Percentiles rank a stretch among this genome's conserved stretches.
Evolutionary conservation across 2,113 vertebrate species (phyloP).

Genomic region (Pomatostomus ruficeps): DNA sequence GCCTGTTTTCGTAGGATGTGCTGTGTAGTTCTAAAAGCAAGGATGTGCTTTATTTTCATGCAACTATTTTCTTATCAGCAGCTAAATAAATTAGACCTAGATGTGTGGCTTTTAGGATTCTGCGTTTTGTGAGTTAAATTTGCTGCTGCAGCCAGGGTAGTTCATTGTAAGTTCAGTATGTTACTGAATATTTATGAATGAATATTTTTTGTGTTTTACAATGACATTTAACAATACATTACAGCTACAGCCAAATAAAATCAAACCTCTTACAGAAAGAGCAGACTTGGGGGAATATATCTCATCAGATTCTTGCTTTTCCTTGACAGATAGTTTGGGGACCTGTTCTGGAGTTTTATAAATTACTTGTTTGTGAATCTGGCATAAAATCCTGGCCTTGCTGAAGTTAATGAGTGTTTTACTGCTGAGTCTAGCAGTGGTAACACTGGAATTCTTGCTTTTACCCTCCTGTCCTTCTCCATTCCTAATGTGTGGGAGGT

Average conservation of each 20-base stretch:
- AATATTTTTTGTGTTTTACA: constrained; percentile 46
- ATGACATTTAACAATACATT: constrained; percentile 40
- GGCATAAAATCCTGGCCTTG: not conserved
- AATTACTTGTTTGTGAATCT: not conserved
- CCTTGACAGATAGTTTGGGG: constrained; percentile 22
- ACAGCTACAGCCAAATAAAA: constrained; percentile 51
- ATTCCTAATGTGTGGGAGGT: not conserved
- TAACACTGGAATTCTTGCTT: not conserved
- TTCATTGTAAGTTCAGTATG: constrained; percentile 57
- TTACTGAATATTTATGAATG: constrained; percentile 66
- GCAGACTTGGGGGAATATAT: not conserved
- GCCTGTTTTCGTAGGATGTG: not conserved
- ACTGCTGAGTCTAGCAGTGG: not conserved
- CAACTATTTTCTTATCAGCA: not conserved
- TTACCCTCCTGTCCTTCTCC: not conserved
- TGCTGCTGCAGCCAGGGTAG: not conserved
- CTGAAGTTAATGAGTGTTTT: not conserved
- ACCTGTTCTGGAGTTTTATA: constrained; percentile 12
- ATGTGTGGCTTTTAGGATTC: not conserved
- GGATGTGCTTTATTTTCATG: not conserved
- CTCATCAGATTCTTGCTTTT: constrained; percentile 17
- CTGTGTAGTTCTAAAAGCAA: not conserved
- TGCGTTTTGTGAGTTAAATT: constrained; percentile 37
- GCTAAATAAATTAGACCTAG: not conserved
- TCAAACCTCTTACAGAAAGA: constrained; percentile 36